Conservation (phyloP, 2,888 invertebrate genomes). For the Orthosia gracilis region DNA sequence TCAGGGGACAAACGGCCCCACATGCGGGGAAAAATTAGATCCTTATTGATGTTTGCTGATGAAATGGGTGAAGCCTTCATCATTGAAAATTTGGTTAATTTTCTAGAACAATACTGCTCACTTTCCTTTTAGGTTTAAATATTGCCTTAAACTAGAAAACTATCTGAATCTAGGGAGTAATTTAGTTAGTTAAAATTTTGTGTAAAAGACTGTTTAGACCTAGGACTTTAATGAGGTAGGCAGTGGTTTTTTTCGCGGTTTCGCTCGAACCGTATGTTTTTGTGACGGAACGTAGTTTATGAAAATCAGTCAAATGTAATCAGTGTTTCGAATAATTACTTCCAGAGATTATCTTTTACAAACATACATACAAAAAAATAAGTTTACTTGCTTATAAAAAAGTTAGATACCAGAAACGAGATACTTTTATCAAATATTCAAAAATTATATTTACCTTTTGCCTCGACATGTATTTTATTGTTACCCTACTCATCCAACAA, state of each 20-base stretch:
- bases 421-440: conserved; percentile 15
- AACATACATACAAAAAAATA: too few species aligned
- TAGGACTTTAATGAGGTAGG: not conserved
- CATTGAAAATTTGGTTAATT: not conserved
- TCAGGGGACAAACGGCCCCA: conserved; percentile 42
- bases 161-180: too few species aligned
- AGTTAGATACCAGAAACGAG: not conserved
- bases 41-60: conserved; percentile 36
- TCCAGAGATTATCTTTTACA: too few species aligned
- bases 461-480: conserved; percentile 12
- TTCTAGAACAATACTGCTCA: not conserved
- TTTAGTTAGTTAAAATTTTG: not conserved
- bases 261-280: too few species aligned
- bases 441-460: not conserved
- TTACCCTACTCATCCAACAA: conserved; percentile 25
- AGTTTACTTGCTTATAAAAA: too few species aligned
- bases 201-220: not conserved
- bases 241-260: too few species aligned
- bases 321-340: too few species aligned
- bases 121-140: not conserved
- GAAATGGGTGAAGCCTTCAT: conserved; percentile 14
- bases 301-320: too few species aligned
- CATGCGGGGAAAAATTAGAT: conserved; percentile 51
- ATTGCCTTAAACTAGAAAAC: too few species aligned
- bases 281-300: too few species aligned